phyloP scores from a whole-genome alignment of 2,888 invertebrate species.

The Resseliella maxima region DNA sequence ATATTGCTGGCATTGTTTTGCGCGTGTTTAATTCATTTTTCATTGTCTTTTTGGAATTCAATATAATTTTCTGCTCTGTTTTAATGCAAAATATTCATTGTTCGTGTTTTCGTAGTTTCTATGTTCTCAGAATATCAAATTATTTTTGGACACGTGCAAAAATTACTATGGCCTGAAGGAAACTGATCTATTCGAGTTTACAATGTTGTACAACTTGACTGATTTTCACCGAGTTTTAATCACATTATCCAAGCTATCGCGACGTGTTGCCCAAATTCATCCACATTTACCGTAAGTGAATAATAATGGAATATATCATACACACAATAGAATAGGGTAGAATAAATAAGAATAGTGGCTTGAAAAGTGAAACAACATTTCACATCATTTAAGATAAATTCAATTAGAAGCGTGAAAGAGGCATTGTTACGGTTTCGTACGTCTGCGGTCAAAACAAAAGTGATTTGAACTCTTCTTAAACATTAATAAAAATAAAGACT shows the following conservation, averaged over 20 bases:
- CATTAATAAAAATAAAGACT: constrained; percentile 55
- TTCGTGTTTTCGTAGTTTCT: constrained; percentile 78
- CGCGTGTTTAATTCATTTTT: constrained; percentile 17
- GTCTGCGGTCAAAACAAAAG: background rate
- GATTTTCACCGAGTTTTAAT: constrained; percentile 95
- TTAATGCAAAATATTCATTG: background rate
- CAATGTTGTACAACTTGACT: constrained; percentile 94
- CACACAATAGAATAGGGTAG: background rate
- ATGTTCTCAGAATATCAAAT: constrained; percentile 93
- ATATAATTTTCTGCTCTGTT: background rate
- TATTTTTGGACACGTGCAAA: constrained; percentile 89
- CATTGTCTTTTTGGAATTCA: background rate
- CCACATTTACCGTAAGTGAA: constrained; percentile 77
- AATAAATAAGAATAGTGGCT: too few relatives aligned
- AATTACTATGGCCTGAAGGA: constrained; percentile 85
- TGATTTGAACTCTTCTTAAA: constrained; percentile 15
- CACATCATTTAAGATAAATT: background rate
- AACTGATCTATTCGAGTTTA: constrained; percentile 90
- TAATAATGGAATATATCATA: background rate
- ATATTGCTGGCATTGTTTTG: background rate
- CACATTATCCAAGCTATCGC: constrained; percentile 89
- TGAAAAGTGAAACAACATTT: background rate
- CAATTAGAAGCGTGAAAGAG: background rate
- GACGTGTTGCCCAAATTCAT: constrained; percentile 71
- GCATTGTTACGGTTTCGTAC: background rate